Evolutionary conservation across 2,113 vertebrate species (phyloP).

Genomic region (Kobus ellipsiprymnus): DNA sequence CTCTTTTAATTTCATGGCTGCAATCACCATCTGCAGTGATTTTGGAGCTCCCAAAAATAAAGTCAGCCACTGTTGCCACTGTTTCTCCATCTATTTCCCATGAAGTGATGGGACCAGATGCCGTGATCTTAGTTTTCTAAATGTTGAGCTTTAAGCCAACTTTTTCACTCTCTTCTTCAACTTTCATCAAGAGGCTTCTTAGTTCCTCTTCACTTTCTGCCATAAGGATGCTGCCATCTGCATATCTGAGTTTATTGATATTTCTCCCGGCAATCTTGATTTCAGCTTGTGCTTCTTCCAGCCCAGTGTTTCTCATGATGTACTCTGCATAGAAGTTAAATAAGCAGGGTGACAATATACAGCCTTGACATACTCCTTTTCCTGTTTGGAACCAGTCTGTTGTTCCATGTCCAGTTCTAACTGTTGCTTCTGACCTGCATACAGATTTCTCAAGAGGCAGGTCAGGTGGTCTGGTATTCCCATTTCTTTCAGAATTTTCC

Average conservation of each 20-base stretch:
- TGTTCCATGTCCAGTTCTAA: no score
- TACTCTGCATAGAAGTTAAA: background rate
- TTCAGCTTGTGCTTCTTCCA: background rate
- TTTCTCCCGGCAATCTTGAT: fast-evolving
- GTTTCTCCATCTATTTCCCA: background rate
- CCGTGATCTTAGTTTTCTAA: background rate
- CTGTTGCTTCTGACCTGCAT: no score
- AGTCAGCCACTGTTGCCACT: background rate
- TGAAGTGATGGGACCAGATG: background rate
- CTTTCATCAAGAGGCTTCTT: background rate
- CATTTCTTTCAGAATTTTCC: no score
- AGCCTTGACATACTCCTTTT: no score
- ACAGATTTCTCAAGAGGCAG: no score
- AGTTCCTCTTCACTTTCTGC: background rate
- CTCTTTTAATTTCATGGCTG: background rate
- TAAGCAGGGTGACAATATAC: background rate
- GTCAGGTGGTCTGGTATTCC: no score
- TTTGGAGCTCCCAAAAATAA: background rate
- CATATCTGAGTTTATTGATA: background rate
- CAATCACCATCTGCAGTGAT: background rate
- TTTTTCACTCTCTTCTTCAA: background rate
- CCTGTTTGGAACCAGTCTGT: no score
- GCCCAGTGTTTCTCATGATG: background rate
- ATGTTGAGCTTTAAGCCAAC: background rate
- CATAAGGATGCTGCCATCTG: background rate